Base-by-base conservation (phyloP, 2,113 vertebrate species). In the Podiceps cristatus region DNA sequence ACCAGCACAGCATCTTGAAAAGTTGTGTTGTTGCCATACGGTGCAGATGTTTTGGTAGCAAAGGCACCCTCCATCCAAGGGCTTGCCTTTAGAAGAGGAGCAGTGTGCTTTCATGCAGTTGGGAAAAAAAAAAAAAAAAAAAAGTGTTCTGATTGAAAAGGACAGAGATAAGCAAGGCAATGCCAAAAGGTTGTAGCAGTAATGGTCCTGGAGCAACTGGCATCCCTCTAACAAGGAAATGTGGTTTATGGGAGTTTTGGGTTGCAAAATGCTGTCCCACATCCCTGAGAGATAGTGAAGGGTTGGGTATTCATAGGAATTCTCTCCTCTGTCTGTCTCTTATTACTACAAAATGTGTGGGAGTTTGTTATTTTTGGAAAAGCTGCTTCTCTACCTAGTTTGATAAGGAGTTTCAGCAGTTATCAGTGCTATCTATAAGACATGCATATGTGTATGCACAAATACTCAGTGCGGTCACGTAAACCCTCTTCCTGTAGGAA, bases 381-480 rank as follows among this genome's bases (percentile, higher is more conserved):
- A 49, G 77, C n/a, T 81, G 13, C 16, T 91, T 87, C 64, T 74
- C 68, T 87, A 50, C 60, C 33, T 66, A 5, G 11, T 40, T 29
- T 25, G 50, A 27, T 13, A n/a, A 45, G 75, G 55, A 58, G 20
- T 45, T 62, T 92, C 45, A 71, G 50, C 37, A 45, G 62, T 22
- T 73, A 22, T 8, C 9, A 1, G 20, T 1, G 0, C 13, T 44
- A 23, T 52, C 50, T 62, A 0, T 67, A 42, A 73, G 68, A 44
- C 9, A 7, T 15, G 11, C 5, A 1, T 31, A 27, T 23, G 18
- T 52, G n/a, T 59, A 8, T 14, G 27, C 23, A 37, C 31, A 74
- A 71, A 18, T 37, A 47, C 10, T 40, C 29, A 27, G 31, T 20
- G 28, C 37, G 52, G 45, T 62, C 60, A 12, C 16, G 29, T 22